Percentiles rank a stretch among this genome's conserved stretches.
Conservation (phyloP, 2,888 invertebrate species). For the Hecatera dysodea region DNA sequence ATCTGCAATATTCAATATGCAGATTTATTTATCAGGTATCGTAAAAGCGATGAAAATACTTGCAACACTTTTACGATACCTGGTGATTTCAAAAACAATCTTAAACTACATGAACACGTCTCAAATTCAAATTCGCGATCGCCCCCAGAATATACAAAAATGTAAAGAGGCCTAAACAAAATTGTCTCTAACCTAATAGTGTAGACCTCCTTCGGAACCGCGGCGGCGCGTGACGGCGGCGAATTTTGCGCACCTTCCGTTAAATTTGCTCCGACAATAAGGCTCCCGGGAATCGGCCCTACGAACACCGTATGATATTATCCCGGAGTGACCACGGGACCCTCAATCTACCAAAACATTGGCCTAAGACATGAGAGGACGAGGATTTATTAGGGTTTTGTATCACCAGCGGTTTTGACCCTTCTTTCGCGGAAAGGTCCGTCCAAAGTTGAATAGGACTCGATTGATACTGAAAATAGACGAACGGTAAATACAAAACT, state of each 20-base stretch:
- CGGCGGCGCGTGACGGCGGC: constrained; percentile 65
- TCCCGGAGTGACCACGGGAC: constrained; percentile 77
- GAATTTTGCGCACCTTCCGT: constrained; percentile 74
- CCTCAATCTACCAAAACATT: constrained; percentile 70
- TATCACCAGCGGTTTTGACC: background rate
- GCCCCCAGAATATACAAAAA: constrained; percentile 29
- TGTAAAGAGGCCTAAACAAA: constrained; percentile 49
- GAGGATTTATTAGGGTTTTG: constrained; percentile 6
- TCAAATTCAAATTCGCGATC: constrained; percentile 27
- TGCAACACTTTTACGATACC: background rate
- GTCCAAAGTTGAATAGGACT: background rate
- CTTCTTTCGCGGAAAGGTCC: background rate
- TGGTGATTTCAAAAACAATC: background rate
- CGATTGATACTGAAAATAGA: background rate
- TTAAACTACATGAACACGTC: constrained; percentile 5
- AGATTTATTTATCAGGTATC: no score
- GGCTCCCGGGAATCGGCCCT: constrained; percentile 70
- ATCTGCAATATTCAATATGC: background rate
- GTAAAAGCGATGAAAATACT: no score
- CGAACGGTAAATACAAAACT: background rate
- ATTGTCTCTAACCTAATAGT: constrained; percentile 59
- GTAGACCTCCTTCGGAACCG: constrained; percentile 53
- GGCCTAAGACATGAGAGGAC: constrained; percentile 58
- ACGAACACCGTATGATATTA: constrained; percentile 74
- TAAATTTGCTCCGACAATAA: constrained; percentile 82